Evolutionary conservation across 2,113 vertebrate species (phyloP), one percentile per base, ranked within the genome.

Genomic region (Lasiurus cinereus): DNA sequence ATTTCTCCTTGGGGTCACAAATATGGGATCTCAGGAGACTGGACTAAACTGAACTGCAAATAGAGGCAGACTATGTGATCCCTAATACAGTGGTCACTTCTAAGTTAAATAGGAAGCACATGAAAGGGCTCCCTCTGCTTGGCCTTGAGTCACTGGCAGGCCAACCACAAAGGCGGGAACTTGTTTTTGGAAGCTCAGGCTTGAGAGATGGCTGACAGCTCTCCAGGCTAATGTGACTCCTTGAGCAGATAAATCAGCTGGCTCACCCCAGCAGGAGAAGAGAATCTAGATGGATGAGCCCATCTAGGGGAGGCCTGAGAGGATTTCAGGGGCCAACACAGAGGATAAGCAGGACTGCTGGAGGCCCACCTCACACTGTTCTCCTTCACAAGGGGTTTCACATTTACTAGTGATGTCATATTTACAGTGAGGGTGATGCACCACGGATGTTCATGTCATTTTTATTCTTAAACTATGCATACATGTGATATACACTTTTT

Each of bases 131-230:
- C 22, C 21, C 1, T 22, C 33, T 33, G 39, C 16, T 73, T 78
- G 52, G 76, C 67, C 66, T 76, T 43, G 24, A 92, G 73, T 76
- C 29, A 19, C 39, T 19, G 29, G 12, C 31, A 80, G 72, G 73
- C 31, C 10, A 29, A 24, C 48, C 48, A 36, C 16, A 91, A 64
- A 91, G 39, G 5, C 70, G 74, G 24, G 39, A 27, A 64, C 31
- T 72, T 64, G 67, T 24, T 77, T 92, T 76, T 84, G 27, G 85
- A 95, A 94, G 33, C 59, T 90, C 54, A 79, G 69, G 76, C n/a
- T 36, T 76, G 69, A 95, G 54, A 83, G 89, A 59, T 22, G 52
- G 22, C 31, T 76, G 33, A 19, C 0, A 66, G 59, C 10, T 13
- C 77, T 94, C 29, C 82, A 87, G 70, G 50, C 21, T 22, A 74